Conservation (phyloP, 2,888 invertebrate species). For the Acleris holmiana region DNA sequence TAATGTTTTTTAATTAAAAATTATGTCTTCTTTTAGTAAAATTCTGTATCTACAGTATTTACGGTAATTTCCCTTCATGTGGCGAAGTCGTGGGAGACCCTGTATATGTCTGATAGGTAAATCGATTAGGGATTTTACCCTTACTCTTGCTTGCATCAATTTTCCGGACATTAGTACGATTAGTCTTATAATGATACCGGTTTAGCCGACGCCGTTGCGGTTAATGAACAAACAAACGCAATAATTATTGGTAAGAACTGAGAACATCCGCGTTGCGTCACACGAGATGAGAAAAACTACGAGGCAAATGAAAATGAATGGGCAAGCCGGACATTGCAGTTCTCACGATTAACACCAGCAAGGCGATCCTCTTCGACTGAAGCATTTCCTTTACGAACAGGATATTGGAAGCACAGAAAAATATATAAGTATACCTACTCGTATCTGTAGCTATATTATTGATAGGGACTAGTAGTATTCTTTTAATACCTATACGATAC, state of each 20-base stretch:
- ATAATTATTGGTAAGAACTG: slow-evolving; percentile 51
- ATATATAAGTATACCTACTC: too few species aligned
- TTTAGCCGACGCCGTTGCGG: slow-evolving; percentile 33
- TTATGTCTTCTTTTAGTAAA: too few species aligned
- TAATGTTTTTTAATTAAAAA: too few species aligned
- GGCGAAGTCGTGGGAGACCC: too few species aligned
- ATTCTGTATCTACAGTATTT: too few species aligned
- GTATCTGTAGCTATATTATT: not conserved
- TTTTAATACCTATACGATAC: too few species aligned
- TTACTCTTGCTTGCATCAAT: too few species aligned
- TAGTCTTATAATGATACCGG: slow-evolving; percentile 32
- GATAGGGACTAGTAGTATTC: too few species aligned
- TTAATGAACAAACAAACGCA: slow-evolving; percentile 47
- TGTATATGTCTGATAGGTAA: too few species aligned
- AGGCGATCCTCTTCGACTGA: slow-evolving; percentile 3
- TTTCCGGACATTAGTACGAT: not conserved
- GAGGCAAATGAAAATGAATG: slow-evolving; percentile 73
- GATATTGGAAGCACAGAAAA: slow-evolving; percentile 21
- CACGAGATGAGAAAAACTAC: slow-evolving; percentile 70
- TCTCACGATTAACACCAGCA: slow-evolving; percentile 66
- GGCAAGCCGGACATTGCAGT: slow-evolving; percentile 75
- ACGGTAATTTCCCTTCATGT: too few species aligned
- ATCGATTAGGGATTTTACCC: too few species aligned
- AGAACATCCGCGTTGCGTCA: slow-evolving; percentile 75
- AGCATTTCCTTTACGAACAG: slow-evolving; percentile 29